Base-by-base conservation (phyloP, 2,113 vertebrate species). In the Callionymus lyra region DNA sequence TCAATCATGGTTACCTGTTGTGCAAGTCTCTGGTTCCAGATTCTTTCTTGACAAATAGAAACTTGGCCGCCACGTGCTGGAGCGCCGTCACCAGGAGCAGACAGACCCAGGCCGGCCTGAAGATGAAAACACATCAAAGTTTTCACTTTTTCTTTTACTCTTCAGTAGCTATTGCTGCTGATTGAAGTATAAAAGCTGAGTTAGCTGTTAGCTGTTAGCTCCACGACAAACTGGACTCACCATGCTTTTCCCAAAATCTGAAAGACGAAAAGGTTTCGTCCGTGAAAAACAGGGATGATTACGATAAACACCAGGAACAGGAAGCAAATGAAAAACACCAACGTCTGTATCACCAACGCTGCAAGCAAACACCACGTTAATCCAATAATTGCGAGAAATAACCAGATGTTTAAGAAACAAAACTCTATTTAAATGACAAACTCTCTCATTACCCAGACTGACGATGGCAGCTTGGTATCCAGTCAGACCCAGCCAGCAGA, bases 51-150 rank as follows among this genome's bases (percentile, higher is more conserved):
- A 93, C 79, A 44, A 94, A 95, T 2, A 65, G 68, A 62, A 81
- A 90, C n/a, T 63, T 82, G 2, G 89, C 79, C 0, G 81, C 65
- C 9, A 89, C 17, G 1, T 91, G 86, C 61, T 97, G 91, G 16
- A 84, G 16, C 0, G 56, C 34, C 9, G 86, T 66, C 0, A 79
- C 80, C 52, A 90, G 31, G 2, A 79, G 45, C 56, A 97, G 44
- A 0, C 82, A 86, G 59, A 94, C 44, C 91, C 91, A 97, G 63
- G 80, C 87, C 4, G 90, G 89, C 93, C 93, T 97, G 72, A 50
- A 9, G 47, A 1, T 15, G 6, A 12, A 33, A 48, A 34, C 9
- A 2, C 2, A 12, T 6, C 31, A 2, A 10, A 12, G 31, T 3
- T 5, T 41, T 1, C 17, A 6, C 8, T 37, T n/a, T n/a, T n/a